Evolutionary conservation across 2,797 vertebrate species (phyloP).

Genomic region (Corythornis leucogaster): DNA sequence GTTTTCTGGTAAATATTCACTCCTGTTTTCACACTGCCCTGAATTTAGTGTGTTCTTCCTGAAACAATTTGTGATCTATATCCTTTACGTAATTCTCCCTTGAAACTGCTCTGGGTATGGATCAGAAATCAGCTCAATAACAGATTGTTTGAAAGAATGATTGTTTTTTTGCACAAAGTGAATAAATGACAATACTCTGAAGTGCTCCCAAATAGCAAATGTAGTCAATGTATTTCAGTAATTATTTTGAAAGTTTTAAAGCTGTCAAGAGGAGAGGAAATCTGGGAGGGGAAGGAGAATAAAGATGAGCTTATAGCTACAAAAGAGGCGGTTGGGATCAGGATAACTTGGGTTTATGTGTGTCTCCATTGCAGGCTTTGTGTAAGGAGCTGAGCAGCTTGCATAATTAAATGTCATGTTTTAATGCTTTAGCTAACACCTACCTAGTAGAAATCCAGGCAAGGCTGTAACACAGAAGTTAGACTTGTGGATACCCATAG

Average conservation of each 20-base stretch:
- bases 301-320: neutral
- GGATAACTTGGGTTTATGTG: neutral
- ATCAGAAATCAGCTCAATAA: neutral
- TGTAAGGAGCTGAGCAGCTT: neutral
- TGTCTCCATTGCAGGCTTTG: neutral
- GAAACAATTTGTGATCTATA: neutral
- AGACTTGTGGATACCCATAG: neutral
- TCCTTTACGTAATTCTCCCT: neutral
- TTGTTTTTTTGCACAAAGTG: fast-evolving
- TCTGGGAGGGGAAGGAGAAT: neutral
- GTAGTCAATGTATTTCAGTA: neutral
- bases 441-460: neutral
- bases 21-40: neutral
- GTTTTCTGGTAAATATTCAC: neutral
- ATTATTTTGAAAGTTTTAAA: neutral
- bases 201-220: neutral
- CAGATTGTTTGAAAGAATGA: neutral
- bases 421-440: neutral
- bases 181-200: neutral
- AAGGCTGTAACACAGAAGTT: neutral
- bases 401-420: neutral
- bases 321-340: neutral
- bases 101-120: neutral
- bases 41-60: neutral
- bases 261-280: neutral